Percentiles rank a stretch among this genome's conserved stretches.
phyloP scores from a whole-genome alignment of 2,888 invertebrate genomes.

The Melolontha melolontha region DNA sequence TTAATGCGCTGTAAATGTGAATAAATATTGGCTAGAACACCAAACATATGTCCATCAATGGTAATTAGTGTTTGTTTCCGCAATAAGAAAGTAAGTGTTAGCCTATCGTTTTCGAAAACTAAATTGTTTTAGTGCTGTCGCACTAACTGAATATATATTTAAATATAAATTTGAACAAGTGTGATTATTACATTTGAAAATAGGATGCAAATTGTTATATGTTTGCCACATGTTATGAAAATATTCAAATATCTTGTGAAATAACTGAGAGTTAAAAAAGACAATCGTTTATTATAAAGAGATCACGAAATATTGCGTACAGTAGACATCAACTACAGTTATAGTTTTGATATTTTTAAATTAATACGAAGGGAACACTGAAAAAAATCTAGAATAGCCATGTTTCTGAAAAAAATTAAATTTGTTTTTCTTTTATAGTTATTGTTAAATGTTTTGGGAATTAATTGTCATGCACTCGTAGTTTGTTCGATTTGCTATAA shows the following conservation, averaged over 20 bases:
- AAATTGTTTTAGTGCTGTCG: conserved; percentile 40
- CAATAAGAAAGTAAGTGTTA: conserved; percentile 47
- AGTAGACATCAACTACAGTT: too few relatives aligned
- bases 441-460: too few relatives aligned
- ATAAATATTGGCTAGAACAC: conserved; percentile 46
- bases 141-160: conserved; percentile 36
- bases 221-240: conserved; percentile 15
- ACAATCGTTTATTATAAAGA: too few relatives aligned
- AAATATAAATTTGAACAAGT: conserved; percentile 37
- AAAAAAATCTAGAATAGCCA: too few relatives aligned
- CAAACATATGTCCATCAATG: conserved; percentile 46
- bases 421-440: too few relatives aligned
- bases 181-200: conserved; percentile 41
- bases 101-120: conserved; percentile 41
- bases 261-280: background rate
- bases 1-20: conserved; percentile 46
- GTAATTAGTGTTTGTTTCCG: conserved; percentile 43
- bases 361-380: too few relatives aligned
- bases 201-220: conserved; percentile 35
- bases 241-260: background rate
- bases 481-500: too few relatives aligned
- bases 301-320: too few relatives aligned
- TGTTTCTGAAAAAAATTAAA: too few relatives aligned
- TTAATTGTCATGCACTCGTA: too few relatives aligned
- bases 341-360: too few relatives aligned